Evolutionary conservation across 53 echinoderm and acorn worm genomes (phyloP), one percentile per base, ranked within the genome.

Genomic region (Echinometra lucunter): DNA sequence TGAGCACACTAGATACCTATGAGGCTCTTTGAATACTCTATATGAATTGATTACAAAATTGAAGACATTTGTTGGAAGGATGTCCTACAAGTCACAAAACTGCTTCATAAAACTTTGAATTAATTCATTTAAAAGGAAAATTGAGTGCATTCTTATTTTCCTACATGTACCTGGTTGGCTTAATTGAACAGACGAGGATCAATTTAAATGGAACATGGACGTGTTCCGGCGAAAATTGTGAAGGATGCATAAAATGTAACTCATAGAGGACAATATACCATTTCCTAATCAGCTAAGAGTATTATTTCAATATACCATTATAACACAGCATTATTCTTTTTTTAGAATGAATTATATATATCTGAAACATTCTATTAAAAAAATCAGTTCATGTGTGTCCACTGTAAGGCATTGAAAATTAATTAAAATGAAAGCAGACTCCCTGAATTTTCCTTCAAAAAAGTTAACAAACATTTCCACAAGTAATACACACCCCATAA

Each of bases 401-500:
- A 85, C 85, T 85, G 30, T 85, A 85, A 85, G 85, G 85, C 85
- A 85, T 85, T 53, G 49, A 81, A 18, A 38, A 75, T 38, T 40
- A 9, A 17, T 18, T 75, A 47, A 83, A 85, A 85, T 49, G 37
- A 85, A 28, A 85, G 85, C 49, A 45, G 13, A 85, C 28, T 85
- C 85, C 85, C 85, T 85, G 85, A 85, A 85, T 47, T 49, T 81
- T 81, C 81, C 40, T 85, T n/a, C 49, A 25, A 85, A 85, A 53
- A 12, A 38, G 38, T 44, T 23, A 25, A 49, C n/a, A 45, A 85
- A 85, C 19, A 42, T 42, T 40, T 42, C 42, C 78, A 40, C 38
- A 35, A 47, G 49, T 47, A 42, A 49, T 49, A 10, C 28, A 49
- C 45, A 85, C 49, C 85, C 49, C 85, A 85, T 85, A 85, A 49